Conservation (phyloP, 2,888 invertebrate genomes). For the Saturnia japonica region DNA sequence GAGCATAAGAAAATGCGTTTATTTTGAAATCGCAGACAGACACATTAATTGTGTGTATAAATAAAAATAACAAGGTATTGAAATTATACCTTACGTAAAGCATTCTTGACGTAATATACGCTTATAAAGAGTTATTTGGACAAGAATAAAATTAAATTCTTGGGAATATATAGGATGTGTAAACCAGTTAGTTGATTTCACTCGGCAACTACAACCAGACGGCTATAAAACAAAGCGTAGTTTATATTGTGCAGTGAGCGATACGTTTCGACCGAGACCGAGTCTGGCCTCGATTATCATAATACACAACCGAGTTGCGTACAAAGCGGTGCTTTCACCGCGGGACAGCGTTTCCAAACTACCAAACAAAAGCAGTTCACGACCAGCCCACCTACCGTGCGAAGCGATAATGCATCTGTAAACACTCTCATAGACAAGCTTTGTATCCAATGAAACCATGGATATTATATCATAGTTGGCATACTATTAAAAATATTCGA, state of each 20-base stretch:
- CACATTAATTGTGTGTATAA: neutral
- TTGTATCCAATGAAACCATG: neutral
- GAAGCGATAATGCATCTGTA: neutral
- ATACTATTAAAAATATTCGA: no score
- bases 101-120: neutral
- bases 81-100: neutral
- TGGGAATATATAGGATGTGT: neutral
- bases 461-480: no score
- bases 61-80: neutral
- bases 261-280: constrained; percentile 15
- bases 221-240: constrained; percentile 21
- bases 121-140: neutral
- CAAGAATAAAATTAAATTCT: neutral
- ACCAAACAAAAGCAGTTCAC: constrained; percentile 30
- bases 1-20: neutral
- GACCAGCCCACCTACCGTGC: constrained; percentile 21
- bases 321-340: constrained; percentile 24
- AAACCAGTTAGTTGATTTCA: neutral
- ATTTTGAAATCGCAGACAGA: neutral
- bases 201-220: neutral
- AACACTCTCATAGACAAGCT: neutral
- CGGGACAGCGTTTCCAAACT: constrained; percentile 31
- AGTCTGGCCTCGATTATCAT: constrained; percentile 33
- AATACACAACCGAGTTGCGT: constrained; percentile 25
- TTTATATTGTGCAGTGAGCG: constrained; percentile 4